Base-by-base conservation (phyloP, 2,888 invertebrate genomes). In the Eilema sororculum region DNA sequence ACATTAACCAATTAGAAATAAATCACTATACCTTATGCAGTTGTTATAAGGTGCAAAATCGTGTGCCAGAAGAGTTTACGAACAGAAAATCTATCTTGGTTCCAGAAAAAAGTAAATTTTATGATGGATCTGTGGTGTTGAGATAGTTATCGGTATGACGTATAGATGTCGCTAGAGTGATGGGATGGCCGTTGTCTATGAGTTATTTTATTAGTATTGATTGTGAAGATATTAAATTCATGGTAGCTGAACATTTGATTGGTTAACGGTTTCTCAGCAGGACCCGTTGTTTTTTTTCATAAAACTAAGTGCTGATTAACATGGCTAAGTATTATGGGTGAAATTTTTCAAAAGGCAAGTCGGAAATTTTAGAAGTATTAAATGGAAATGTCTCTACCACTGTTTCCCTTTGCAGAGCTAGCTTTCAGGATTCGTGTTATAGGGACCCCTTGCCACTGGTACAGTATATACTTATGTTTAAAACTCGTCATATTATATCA, bases 131-230 rank as follows among this genome's bases (percentile, higher is more conserved):
- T 82, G 61, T 57, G 68, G 69, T 22, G 57, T 72, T 71, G 61
- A 69, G 89, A 89, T 89, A 78, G 73, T 81, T 87, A 89, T 89
- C 89, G 41, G 24, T 2, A 77, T 85, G 88, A 88, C 83, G 84
- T 78, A 85, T 86, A 78, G 83, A 77, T 82, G 81, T 81, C 84
- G 79, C 80, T 80, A 65, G 28, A 46, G 77, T 82, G 84, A 83
- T 80, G 78, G 79, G n/a, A n/a, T 59, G 58, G 25, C 60, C 60
- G 60, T 64, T 37, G 59, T 46, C 69, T 65, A 72, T 69, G 63
- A 37, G 58, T 66, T 71, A 65, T 62, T n/a, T 60, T 66, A 64
- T 72, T n/a, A 30, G 33, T 76, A 76, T 77, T 71, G 69, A 76
- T 78, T 67, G 71, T 37, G 56, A 33, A 78, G 80, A 82, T 78